Base-by-base conservation (phyloP, 1,140 invertebrate genomes). In the Heliothis virescens region DNA sequence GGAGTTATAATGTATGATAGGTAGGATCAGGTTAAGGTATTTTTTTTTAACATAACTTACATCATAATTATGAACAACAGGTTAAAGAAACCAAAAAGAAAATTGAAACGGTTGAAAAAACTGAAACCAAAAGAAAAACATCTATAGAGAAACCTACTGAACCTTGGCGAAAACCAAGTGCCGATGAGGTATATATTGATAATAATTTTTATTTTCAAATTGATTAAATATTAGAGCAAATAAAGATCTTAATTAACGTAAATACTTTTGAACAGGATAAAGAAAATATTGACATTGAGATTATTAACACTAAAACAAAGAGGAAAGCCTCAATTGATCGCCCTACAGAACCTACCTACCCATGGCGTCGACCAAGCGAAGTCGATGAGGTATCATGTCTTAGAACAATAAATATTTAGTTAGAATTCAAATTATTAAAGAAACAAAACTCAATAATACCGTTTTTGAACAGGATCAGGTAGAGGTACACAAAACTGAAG, bases 311-410 rank as follows among this genome's bases (percentile, higher is more conserved):
- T 4, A 50, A 82, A 65, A 65, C 62, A 29, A 84, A 82, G 67
- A 76, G 82, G 47, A 85, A 86, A 71, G 59, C 79, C 47, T 87
- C 87, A 63, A 81, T 85, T 34, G 84, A 85, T 59, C 76, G 81
- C 57, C 80, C 86, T 10, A 86, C 81, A 29, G 86, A 87, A 62
- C 80, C 83, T 34, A 84, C 67, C 29, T 86, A 85, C 67, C 86
- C 87, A 53, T 90, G 89, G 87, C 85, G 86, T 55, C 73, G 71
- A 77, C 76, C 41, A 62, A 89, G 74, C 47, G 60, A 83, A 80
- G 67, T 65, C 26, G 82, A 87, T 16, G 85, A 89, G 82, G 88
- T 89, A 89, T 29, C 15, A 2, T 12, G 15, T 69, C 2, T 1
- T 52, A 26, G 5, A 16, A 63, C 29, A 50, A 21, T 26, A 5